Evolutionary conservation across 2,113 vertebrate species (phyloP).

Genomic region (Tylochromis polylepis): DNA sequence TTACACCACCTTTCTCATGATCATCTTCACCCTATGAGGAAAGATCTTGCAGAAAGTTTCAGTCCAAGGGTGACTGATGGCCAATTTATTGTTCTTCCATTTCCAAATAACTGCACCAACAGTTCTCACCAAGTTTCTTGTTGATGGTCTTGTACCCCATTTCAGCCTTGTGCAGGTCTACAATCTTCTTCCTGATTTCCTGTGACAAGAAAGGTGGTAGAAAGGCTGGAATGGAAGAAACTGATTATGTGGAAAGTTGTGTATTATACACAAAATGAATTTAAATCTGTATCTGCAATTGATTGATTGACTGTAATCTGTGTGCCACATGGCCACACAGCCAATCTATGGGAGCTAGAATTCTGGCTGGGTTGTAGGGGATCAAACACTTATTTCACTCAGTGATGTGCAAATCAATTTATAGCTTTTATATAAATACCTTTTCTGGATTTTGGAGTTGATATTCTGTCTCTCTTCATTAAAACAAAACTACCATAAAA

Average conservation of each 20-base stretch:
- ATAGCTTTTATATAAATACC: not conserved
- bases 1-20: not conserved
- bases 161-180: not conserved
- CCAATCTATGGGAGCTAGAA: not conserved
- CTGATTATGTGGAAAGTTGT: not conserved
- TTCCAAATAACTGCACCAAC: not conserved
- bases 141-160: not conserved
- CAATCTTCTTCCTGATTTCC: not conserved
- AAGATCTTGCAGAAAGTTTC: not conserved
- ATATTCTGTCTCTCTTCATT: not conserved
- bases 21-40: not conserved
- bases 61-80: rapidly evolving
- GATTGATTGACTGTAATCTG: not conserved
- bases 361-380: not conserved
- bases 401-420: not conserved
- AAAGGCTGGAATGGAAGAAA: not conserved
- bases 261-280: not conserved
- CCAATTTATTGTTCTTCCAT: not conserved
- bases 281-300: not conserved
- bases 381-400: not conserved
- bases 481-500: not conserved
- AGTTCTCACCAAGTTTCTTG: not conserved
- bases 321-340: not conserved
- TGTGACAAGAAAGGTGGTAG: not conserved
- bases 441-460: not conserved